phyloP scores from a whole-genome alignment of 37 sponge, comb jelly and placozoan genomes.

The Halichondria panicea region DNA sequence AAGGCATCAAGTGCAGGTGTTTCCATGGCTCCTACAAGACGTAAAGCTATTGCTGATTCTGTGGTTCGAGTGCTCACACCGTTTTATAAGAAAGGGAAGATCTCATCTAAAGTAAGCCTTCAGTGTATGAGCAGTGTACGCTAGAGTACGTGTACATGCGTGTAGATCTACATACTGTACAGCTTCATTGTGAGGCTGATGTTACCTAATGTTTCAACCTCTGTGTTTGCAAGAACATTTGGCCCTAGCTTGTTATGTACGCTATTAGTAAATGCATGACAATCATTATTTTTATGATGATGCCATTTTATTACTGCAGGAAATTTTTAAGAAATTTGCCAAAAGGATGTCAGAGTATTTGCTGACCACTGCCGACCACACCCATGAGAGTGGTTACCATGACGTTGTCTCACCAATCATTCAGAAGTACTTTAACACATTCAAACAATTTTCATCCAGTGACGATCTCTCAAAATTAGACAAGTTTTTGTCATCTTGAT shows the following conservation, averaged over 20 bases:
- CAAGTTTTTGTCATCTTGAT: constrained; percentile 20
- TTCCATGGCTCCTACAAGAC: background rate
- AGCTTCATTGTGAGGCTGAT: background rate
- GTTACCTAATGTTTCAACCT: background rate
- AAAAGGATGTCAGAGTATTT: constrained; percentile 51
- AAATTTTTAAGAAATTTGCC: constrained; percentile 79
- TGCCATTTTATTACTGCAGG: constrained; percentile 26
- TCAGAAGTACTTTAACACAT: constrained; percentile 15
- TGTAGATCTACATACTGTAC: background rate
- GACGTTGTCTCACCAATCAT: constrained; percentile 2
- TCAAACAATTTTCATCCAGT: constrained; percentile 9
- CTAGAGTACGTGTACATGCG: background rate
- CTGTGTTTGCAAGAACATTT: background rate
- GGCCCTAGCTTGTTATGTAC: background rate
- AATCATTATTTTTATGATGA: too few species aligned
- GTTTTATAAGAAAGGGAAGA: constrained; percentile 60
- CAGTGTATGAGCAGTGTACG: too few species aligned
- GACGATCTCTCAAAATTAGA: constrained; percentile 35
- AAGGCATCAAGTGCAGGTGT: background rate
- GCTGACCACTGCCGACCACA: background rate
- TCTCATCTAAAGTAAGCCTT: constrained; percentile 59
- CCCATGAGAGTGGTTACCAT: background rate
- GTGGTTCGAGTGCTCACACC: constrained; percentile 66
- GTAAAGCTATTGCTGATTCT: constrained; percentile 46
- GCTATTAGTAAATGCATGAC: too few species aligned